Evolutionary conservation across 2,888 invertebrate species (phyloP).

Genomic region (Drosophila suboccidentalis): DNA sequence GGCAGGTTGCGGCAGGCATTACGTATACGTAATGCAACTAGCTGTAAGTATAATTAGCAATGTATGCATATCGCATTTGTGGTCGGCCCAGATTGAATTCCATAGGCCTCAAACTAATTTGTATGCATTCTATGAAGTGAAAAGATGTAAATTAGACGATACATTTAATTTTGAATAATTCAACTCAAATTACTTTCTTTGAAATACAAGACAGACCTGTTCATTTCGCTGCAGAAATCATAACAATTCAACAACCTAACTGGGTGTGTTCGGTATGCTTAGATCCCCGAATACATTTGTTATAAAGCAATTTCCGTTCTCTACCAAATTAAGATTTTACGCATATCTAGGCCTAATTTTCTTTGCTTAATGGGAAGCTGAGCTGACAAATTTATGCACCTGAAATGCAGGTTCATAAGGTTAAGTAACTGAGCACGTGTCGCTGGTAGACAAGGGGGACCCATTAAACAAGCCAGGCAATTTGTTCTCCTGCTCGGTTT

Average conservation of each 20-base stretch:
- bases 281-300: background rate
- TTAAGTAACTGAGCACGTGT: constrained; percentile 23
- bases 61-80: constrained; percentile 1
- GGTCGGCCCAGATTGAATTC: background rate
- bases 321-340: constrained; percentile 22
- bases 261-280: background rate
- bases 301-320: background rate
- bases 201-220: background rate
- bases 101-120: background rate
- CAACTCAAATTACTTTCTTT: background rate
- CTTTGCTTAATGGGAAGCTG: constrained; percentile 6
- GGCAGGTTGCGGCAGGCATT: background rate
- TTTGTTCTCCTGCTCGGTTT: background rate
- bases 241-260: background rate
- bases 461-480: constrained; percentile 8
- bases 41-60: constrained; percentile 23
- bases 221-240: background rate
- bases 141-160: background rate
- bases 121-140: background rate
- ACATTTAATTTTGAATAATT: constrained; percentile 3
- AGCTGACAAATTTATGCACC: constrained; percentile 65
- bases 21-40: constrained; percentile 24
- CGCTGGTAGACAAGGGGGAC: constrained; percentile 1
- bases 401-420: constrained; percentile 46
- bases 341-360: constrained; percentile 28